phyloP scores from a whole-genome alignment of 1,140 invertebrate genomes.

The Steinernema feltiae region DNA sequence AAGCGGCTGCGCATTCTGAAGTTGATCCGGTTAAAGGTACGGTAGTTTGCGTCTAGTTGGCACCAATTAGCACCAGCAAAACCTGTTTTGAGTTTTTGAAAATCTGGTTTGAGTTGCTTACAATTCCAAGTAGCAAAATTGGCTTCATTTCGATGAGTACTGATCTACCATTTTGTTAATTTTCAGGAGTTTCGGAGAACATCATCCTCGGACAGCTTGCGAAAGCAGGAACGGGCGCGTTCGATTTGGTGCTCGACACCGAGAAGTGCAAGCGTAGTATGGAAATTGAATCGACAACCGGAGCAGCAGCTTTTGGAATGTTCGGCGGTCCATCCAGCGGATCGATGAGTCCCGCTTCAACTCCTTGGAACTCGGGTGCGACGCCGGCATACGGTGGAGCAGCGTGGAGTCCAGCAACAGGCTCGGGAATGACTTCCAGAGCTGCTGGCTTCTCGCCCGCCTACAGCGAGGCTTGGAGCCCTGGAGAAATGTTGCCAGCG shows the following conservation, averaged over 20 bases:
- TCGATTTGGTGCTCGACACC: conserved; percentile 89
- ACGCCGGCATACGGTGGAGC: conserved; percentile 79
- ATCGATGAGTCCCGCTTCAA: conserved; percentile 83
- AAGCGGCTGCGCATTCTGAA: conserved; percentile 94
- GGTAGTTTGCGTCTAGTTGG: too few species aligned
- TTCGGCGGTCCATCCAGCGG: conserved; percentile 64
- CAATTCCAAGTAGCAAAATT: too few species aligned
- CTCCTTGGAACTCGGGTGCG: conserved; percentile 81
- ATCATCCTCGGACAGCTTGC: conserved; percentile 98
- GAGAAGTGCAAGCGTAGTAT: conserved; percentile 98
- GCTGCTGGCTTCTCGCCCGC: conserved; percentile 87
- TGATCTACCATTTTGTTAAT: too few species aligned
- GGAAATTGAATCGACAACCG: conserved; percentile 74
- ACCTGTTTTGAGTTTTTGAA: not conserved
- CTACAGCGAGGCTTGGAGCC: conserved; percentile 19
- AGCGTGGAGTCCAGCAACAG: conserved; percentile 76
- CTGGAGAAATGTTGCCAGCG: conserved; percentile 30
- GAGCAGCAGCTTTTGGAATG: not conserved
- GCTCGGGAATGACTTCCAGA: conserved; percentile 88
- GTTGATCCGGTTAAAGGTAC: conserved; percentile 93
- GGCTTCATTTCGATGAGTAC: too few species aligned
- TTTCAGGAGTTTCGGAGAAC: conserved; percentile 81
- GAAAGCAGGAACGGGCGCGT: conserved; percentile 92
- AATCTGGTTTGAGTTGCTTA: too few species aligned
- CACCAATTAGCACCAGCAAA: too few species aligned